A percentile compares a stretch with the other conserved stretches of the same genome.
These are phyloP conservation scores for Lerista edwardsae DNA, from an alignment of 2,797 vertebrate species.

Conservation along the genomic window DNA sequence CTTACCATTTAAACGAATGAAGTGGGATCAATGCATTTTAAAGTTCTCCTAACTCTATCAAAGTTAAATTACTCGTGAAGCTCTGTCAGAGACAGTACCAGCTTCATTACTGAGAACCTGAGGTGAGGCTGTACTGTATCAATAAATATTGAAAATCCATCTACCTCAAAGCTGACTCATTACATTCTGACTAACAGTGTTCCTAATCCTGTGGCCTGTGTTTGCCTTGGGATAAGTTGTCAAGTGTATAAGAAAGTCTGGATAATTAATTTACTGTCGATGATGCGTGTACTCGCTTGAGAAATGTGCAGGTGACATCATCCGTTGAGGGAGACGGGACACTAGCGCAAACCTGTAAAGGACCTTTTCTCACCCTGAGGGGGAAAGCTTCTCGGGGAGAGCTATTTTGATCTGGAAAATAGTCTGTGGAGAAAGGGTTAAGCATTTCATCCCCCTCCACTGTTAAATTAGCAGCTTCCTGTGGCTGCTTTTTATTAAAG, in stretches of 20 bases:
- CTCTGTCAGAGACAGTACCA: slow-evolving; percentile 31
- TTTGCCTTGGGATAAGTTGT: slow-evolving; percentile 37
- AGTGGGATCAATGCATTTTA: not conserved
- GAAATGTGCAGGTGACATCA: not conserved
- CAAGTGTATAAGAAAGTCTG: slow-evolving; percentile 25
- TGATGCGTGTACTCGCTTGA: not conserved
- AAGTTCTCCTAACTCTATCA: slow-evolving; percentile 39
- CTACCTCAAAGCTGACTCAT: slow-evolving; percentile 19
- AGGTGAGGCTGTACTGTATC: slow-evolving; percentile 14
- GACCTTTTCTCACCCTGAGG: not conserved
- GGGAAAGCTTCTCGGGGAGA: not conserved
- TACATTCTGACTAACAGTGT: slow-evolving; percentile 17
- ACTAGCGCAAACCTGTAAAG: not conserved
- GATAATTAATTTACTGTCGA: slow-evolving; percentile 40
- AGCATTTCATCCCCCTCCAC: not conserved
- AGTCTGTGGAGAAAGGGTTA: not conserved
- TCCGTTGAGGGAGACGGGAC: not conserved
- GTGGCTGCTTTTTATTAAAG: not conserved
- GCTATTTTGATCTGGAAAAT: not conserved
- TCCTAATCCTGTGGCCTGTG: slow-evolving; percentile 16
- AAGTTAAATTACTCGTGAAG: slow-evolving; percentile 37
- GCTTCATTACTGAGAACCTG: slow-evolving; percentile 36
- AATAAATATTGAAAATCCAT: slow-evolving; percentile 42
- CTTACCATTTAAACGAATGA: slow-evolving; percentile 28
- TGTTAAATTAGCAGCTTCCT: not conserved